Base-by-base conservation (phyloP, 35 echinoderm and acorn worm species). In the Ophiothrix spiculata region DNA sequence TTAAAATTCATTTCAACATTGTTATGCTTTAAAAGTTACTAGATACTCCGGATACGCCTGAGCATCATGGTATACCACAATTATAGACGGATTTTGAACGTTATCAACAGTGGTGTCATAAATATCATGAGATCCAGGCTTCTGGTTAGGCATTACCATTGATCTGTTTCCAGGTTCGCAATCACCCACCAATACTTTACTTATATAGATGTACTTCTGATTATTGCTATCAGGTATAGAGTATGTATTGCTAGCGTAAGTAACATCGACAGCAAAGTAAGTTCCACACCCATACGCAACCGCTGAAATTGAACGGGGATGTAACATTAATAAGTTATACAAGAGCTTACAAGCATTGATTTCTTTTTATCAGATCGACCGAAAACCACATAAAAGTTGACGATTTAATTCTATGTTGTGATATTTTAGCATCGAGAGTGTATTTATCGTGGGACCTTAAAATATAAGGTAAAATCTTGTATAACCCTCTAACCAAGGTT, bases 41-140 rank as follows among this genome's bases (percentile, higher is more conserved):
- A 89, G 69, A 33, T 89, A 82, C 31, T 81, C 64, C 2, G 87
- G 87, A 38, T 89, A 89, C 1, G 87, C 87, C 64, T 89, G 87
- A 13, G 63, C 87, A 64, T 89, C 87, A 40, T 89, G 78, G 34
- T 82, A 89, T 38, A 81, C 83, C 1, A 89, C 87, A 42, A 75
- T 38, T 28, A 89, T 83, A 33, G 34, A 32, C 12, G 87, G 87
- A 39, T 23, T 76, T n/a, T 15, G 0, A 4, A 41, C 15, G 69
- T 89, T 81, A 35, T 89, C 87, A 0, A 69, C 79, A 21, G 40
- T 73, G 63, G 46, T 89, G 87, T 89, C 78, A 39, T 69, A 89
- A 1, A 74, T 32, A 46, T 77, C 39, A 12, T 1, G 33, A n/a
- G 32, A 74, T 8, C 74, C 38, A 0, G 56, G 64, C 14, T 63